Conservation (phyloP, 35 echinoderm and acorn worm species). For the Anneissia japonica region DNA sequence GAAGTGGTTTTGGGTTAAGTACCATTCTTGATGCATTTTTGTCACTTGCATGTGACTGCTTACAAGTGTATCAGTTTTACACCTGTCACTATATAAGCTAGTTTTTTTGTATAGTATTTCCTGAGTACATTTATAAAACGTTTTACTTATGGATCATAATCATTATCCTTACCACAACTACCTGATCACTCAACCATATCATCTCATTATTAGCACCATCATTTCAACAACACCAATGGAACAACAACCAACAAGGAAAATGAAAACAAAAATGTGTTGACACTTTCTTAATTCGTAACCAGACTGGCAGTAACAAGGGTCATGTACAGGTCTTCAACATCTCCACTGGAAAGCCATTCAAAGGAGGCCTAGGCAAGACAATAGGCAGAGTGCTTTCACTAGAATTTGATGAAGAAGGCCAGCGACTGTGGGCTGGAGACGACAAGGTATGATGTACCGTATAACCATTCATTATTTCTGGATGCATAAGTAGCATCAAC, state of each 20-base stretch:
- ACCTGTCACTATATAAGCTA: too few species aligned
- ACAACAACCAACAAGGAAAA: background rate
- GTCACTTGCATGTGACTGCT: too few species aligned
- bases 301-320: constrained; percentile 84
- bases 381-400: constrained; percentile 55
- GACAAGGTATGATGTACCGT: constrained; percentile 72
- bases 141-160: too few species aligned
- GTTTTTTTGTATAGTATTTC: too few species aligned
- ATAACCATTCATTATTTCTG: too few species aligned
- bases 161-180: too few species aligned
- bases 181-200: background rate
- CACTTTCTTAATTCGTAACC: background rate
- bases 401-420: constrained; percentile 70
- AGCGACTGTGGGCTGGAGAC: constrained; percentile 83
- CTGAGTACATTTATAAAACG: too few species aligned
- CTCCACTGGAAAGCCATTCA: constrained; percentile 74
- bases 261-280: background rate
- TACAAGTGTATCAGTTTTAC: too few species aligned
- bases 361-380: constrained; percentile 70
- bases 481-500: too few species aligned
- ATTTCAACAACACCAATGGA: background rate
- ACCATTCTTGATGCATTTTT: too few species aligned
- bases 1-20: too few species aligned
- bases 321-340: constrained; percentile 78
- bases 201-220: background rate